Conservation (phyloP, 2,797 vertebrate genomes). For the Rhynchotus rufescens region DNA sequence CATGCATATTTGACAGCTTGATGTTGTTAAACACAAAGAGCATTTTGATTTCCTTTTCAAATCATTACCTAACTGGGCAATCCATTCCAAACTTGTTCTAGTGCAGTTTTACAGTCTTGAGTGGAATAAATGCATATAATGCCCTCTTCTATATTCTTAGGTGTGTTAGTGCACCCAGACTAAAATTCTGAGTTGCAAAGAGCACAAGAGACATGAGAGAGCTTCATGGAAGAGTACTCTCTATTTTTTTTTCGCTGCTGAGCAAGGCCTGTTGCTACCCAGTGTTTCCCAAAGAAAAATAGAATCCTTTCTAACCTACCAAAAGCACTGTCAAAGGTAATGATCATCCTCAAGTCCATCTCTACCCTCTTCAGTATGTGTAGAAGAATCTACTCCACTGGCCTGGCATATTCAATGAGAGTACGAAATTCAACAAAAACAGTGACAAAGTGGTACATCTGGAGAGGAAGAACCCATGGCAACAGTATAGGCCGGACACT, state of each 20-base stretch:
- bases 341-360: neutral
- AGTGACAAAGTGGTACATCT: neutral
- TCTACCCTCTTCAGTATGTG: neutral
- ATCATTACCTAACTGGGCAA: neutral
- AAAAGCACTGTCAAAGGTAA: neutral
- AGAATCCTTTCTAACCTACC: neutral
- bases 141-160: neutral
- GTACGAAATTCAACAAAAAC: neutral
- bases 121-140: neutral
- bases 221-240: neutral
- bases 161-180: neutral
- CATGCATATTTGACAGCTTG: neutral
- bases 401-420: neutral
- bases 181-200: neutral
- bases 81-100: neutral
- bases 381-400: neutral
- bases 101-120: neutral
- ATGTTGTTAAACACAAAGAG: neutral
- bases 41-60: neutral
- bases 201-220: neutral
- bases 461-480: neutral
- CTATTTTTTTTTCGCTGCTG: neutral
- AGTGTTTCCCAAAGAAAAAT: neutral
- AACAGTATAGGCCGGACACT: neutral
- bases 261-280: neutral